phyloP scores from a whole-genome alignment of 1,140 invertebrate species.

The Mercenaria mercenaria region DNA sequence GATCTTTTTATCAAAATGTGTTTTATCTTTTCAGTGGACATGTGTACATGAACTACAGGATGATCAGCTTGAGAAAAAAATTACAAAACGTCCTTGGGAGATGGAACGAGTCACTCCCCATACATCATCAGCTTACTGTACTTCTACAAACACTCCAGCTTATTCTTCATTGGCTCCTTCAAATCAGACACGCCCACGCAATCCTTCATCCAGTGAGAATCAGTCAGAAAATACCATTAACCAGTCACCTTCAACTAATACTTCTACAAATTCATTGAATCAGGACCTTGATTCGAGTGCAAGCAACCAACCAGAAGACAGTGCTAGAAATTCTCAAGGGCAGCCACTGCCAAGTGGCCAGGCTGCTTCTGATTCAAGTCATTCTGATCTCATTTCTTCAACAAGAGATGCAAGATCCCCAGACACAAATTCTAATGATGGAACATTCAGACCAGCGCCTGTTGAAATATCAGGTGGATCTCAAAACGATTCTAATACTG shows the following conservation, averaged over 20 bases:
- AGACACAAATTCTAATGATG: background rate
- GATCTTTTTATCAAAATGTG: too few species aligned
- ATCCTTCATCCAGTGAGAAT: constrained; percentile 18
- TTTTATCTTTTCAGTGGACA: constrained; percentile 94
- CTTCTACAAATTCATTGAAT: background rate
- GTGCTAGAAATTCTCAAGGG: background rate
- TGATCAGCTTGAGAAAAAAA: background rate
- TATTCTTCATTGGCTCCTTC: constrained; percentile 61
- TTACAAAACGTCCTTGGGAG: background rate
- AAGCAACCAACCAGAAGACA: background rate
- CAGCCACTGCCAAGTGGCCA: background rate
- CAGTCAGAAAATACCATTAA: background rate
- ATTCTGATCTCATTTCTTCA: background rate
- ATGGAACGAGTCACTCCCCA: constrained; percentile 60
- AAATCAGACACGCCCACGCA: background rate
- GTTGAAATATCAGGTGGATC: constrained; percentile 16
- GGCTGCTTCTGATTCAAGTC: background rate
- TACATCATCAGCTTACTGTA: constrained; percentile 58
- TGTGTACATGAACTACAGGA: constrained; percentile 96
- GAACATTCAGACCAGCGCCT: background rate
- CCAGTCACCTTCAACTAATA: background rate
- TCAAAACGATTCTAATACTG: background rate
- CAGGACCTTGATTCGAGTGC: background rate
- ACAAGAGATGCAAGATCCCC: background rate
- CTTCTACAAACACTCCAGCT: constrained; percentile 68